Percentiles rank a stretch among this genome's conserved stretches.
These are phyloP conservation scores for Steinernema khuongi DNA, from an alignment of 1,140 invertebrate genomes.

Conservation along the genomic window DNA sequence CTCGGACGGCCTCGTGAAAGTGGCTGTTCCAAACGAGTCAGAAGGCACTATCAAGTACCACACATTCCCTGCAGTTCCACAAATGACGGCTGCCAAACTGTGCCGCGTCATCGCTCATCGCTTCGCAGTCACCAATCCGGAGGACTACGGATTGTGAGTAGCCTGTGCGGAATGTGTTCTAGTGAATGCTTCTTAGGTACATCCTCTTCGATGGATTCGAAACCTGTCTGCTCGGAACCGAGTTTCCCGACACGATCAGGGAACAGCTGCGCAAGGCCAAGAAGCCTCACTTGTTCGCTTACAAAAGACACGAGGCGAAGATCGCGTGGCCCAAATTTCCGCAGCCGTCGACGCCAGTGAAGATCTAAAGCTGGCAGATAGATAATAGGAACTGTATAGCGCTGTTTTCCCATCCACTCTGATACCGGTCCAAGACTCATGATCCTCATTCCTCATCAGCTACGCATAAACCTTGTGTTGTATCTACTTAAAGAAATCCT, in stretches of 20 bases:
- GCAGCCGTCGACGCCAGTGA: neutral
- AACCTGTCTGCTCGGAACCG: conserved; percentile 76
- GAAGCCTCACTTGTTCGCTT: conserved; percentile 81
- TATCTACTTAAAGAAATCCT: conserved; percentile 6
- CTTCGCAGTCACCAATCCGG: conserved; percentile 84
- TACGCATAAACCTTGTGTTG: neutral
- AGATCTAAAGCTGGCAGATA: neutral
- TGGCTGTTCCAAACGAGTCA: conserved; percentile 72
- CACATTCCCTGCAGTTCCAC: conserved; percentile 80
- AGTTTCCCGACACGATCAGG: conserved; percentile 79
- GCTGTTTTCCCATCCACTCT: neutral
- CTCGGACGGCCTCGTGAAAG: conserved; percentile 38
- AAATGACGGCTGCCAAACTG: conserved; percentile 82
- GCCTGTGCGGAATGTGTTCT: neutral
- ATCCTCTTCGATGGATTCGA: conserved; percentile 65
- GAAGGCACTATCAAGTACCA: conserved; percentile 81
- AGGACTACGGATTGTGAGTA: conserved; percentile 89
- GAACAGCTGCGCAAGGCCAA: conserved; percentile 67
- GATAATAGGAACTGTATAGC: neutral
- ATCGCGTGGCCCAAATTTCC: conserved; percentile 77
- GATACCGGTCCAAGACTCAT: neutral
- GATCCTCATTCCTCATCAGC: neutral
- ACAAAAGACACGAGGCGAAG: conserved; percentile 87
- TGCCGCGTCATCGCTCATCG: conserved; percentile 87
- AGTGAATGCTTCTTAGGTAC: conserved; percentile 51